Evolutionary conservation across 2,888 invertebrate species (phyloP).

Genomic region (Zygaena filipendulae): DNA sequence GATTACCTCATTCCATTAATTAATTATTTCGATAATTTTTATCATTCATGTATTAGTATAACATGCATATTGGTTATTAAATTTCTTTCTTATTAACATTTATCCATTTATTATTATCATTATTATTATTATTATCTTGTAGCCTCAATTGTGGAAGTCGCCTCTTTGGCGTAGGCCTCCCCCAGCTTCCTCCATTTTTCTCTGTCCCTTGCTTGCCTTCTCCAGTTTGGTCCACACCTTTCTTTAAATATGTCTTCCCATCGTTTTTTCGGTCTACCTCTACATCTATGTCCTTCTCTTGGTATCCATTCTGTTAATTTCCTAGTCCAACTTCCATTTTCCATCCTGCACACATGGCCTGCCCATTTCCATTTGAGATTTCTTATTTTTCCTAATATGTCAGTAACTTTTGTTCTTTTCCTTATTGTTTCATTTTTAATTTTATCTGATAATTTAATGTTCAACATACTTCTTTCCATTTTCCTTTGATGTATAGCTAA

Average conservation of each 20-base stretch:
- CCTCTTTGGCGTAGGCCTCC: slow-evolving; percentile 1
- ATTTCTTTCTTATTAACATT: no score
- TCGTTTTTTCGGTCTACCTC: slow-evolving; percentile 1
- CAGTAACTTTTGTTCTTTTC: background rate
- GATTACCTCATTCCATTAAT: no score
- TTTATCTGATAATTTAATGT: background rate
- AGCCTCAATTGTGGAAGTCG: background rate
- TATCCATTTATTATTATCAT: no score
- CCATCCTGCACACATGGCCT: slow-evolving; percentile 1
- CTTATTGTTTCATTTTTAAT: background rate
- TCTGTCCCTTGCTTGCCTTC: background rate
- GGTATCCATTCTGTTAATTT: no score
- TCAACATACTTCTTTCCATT: background rate
- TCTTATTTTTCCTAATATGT: no score
- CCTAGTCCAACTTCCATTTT: no score
- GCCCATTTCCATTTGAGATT: slow-evolving; percentile 1
- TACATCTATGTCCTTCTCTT: slow-evolving; percentile 1
- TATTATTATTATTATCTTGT: no score
- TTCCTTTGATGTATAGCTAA: background rate
- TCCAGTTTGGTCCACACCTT: background rate
- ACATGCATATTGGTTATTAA: no score
- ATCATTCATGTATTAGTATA: no score
- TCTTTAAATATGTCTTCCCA: background rate
- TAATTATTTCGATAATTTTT: no score
- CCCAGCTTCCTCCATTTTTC: background rate